Evolutionary conservation across 2,888 invertebrate species (phyloP).

Genomic region (Apodemia duryi): DNA sequence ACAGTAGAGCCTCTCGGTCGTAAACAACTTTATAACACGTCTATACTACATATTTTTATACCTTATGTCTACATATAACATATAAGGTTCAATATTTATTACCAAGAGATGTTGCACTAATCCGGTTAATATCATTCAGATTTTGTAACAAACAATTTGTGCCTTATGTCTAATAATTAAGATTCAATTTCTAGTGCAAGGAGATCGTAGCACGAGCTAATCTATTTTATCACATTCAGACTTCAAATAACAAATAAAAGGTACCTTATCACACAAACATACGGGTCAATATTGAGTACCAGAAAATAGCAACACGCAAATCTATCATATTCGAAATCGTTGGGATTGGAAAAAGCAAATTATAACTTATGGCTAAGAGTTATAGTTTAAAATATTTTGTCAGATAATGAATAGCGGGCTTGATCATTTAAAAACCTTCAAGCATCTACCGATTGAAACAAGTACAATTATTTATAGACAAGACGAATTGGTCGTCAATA

Average conservation of each 20-base stretch:
- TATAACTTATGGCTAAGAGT: background rate
- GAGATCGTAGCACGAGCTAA: background rate
- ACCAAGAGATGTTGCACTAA: background rate
- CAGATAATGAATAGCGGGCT: background rate
- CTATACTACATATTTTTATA: background rate
- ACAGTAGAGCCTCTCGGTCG: background rate
- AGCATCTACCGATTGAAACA: too few species aligned
- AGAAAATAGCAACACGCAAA: background rate
- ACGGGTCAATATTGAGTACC: background rate
- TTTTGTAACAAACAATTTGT: background rate
- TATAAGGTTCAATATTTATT: background rate
- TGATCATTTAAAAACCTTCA: background rate
- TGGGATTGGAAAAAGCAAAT: background rate
- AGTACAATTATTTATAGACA: background rate
- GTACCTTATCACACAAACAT: background rate
- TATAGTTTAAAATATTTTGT: background rate
- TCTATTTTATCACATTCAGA: background rate
- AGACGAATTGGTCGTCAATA: background rate
- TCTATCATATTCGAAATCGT: background rate
- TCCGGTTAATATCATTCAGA: background rate
- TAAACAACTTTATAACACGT: background rate
- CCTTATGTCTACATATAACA: background rate
- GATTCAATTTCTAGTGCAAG: background rate
- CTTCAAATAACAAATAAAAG: background rate
- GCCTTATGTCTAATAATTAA: conserved; percentile 2